Evolutionary conservation across 2,113 vertebrate species (phyloP).

Genomic region (Pagrus major): DNA sequence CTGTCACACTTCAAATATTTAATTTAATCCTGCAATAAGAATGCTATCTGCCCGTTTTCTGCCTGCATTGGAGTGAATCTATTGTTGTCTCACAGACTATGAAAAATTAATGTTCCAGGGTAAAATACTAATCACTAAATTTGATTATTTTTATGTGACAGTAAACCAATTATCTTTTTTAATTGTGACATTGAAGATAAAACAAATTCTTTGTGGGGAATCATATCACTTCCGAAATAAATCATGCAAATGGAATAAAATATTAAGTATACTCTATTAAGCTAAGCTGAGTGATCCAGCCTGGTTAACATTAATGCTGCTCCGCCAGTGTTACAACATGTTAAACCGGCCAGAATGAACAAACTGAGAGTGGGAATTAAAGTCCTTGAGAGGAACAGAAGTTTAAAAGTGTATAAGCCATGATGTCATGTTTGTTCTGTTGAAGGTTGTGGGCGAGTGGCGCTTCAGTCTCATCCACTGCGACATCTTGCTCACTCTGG

Average conservation of each 20-base stretch:
- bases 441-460: constrained; percentile 85
- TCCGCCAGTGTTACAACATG: neutral
- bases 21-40: neutral
- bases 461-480: constrained; percentile 85
- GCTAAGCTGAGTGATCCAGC: neutral
- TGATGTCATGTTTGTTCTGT: constrained; percentile 9
- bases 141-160: neutral
- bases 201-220: neutral
- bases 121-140: neutral
- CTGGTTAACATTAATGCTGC: neutral
- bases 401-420: too few relatives aligned
- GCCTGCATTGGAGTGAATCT: neutral
- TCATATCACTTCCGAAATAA: neutral
- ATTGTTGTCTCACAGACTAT: neutral
- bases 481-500: constrained; percentile 84
- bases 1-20: neutral
- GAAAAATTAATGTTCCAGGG: neutral
- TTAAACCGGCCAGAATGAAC: neutral
- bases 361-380: neutral
- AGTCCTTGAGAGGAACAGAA: neutral
- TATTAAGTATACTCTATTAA: neutral
- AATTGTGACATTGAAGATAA: neutral
- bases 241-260: neutral
- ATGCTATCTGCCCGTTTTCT: neutral
- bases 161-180: neutral